phyloP scores from a whole-genome alignment of 1,140 invertebrate species.

The Plectus sambesii region DNA sequence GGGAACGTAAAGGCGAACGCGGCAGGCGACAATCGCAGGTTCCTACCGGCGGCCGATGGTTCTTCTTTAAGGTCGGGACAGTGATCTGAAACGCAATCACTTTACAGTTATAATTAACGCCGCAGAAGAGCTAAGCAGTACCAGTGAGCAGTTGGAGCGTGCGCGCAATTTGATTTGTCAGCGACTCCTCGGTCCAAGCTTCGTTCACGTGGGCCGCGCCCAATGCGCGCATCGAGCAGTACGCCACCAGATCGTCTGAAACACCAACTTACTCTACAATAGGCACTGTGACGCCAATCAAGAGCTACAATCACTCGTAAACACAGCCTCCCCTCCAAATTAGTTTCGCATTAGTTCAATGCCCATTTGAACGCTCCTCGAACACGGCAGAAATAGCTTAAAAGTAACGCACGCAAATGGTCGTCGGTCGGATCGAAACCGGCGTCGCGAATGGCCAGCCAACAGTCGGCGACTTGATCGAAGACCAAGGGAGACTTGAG shows the following conservation, averaged over 20 bases:
- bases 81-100: slow-evolving; percentile 16
- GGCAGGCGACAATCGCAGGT: slow-evolving; percentile 20
- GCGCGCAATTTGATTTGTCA: slow-evolving; percentile 54
- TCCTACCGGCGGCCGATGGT: no score
- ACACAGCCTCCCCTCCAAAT: background rate
- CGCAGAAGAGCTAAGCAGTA: slow-evolving; percentile 46
- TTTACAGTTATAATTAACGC: slow-evolving; percentile 17
- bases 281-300: slow-evolving; percentile 1
- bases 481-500: slow-evolving; percentile 49
- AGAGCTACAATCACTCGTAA: slow-evolving; percentile 3
- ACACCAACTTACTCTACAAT: slow-evolving; percentile 17
- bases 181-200: slow-evolving; percentile 64
- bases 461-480: slow-evolving; percentile 52
- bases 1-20: slow-evolving; percentile 27
- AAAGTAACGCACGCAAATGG: slow-evolving; percentile 36
- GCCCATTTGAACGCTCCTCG: slow-evolving; percentile 1
- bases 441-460: slow-evolving; percentile 45
- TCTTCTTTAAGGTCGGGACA: slow-evolving; percentile 17
- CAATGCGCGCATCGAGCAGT: slow-evolving; percentile 59
- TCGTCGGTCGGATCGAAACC: slow-evolving; percentile 37
- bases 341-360: background rate
- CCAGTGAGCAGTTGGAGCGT: slow-evolving; percentile 55
- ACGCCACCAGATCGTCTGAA: slow-evolving; percentile 54
- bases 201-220: slow-evolving; percentile 67
- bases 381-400: slow-evolving; percentile 18